Conservation (phyloP, 2,797 vertebrate species). For the Macropus fuliginosus region DNA sequence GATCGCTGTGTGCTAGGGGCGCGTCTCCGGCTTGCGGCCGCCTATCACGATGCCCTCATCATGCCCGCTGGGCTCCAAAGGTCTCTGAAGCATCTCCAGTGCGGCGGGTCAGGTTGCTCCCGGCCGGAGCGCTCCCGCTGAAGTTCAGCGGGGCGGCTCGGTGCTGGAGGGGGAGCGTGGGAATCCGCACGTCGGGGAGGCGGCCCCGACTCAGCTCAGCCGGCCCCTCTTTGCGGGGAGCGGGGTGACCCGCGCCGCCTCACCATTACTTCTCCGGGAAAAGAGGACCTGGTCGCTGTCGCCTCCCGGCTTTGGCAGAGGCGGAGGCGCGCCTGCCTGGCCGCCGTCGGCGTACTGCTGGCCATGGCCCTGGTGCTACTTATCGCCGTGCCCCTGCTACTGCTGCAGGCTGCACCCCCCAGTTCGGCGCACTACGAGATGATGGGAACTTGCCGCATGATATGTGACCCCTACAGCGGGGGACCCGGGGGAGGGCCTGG, state of each 20-base stretch:
- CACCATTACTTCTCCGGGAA: slow-evolving; percentile 90
- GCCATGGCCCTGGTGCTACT: slow-evolving; percentile 91
- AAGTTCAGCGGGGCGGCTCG: slow-evolving; percentile 63
- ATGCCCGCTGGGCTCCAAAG: slow-evolving; percentile 51
- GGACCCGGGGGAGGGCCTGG: slow-evolving; percentile 86
- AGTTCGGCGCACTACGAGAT: slow-evolving; percentile 94
- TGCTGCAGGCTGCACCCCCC: slow-evolving; percentile 87
- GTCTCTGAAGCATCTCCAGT: slow-evolving; percentile 46
- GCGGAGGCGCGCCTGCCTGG: slow-evolving; percentile 89
- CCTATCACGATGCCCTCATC: slow-evolving; percentile 32
- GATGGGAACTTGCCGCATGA: slow-evolving; percentile 98
- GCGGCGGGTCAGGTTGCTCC: not conserved
- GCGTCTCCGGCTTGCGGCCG: not conserved
- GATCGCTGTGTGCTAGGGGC: not conserved
- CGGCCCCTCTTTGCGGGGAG: slow-evolving; percentile 77
- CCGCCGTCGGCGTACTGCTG: slow-evolving; percentile 87
- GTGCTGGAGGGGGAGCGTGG: slow-evolving; percentile 22
- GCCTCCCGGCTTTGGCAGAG: slow-evolving; percentile 89
- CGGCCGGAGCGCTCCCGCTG: slow-evolving; percentile 41
- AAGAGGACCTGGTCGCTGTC: slow-evolving; percentile 87
- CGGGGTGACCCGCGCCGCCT: slow-evolving; percentile 79
- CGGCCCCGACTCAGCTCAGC: slow-evolving; percentile 64
- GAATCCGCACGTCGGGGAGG: slow-evolving; percentile 71
- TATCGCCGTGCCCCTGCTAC: slow-evolving; percentile 89
- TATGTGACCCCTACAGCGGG: slow-evolving; percentile 94